These are phyloP conservation scores for Nyctibius grandis DNA, from an alignment of 2,797 vertebrate species.

Conservation along the genomic window DNA sequence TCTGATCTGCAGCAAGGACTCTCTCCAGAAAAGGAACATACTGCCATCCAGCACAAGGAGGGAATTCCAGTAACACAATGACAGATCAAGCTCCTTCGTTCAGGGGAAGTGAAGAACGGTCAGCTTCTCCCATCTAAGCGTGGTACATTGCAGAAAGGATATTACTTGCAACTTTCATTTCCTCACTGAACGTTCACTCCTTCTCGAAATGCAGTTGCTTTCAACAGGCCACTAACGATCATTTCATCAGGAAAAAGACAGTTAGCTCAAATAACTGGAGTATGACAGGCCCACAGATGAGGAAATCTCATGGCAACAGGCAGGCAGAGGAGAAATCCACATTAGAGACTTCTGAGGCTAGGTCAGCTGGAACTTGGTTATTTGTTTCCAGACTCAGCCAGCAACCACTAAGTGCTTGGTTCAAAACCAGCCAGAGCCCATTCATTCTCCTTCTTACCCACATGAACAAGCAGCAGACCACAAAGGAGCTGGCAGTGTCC, in stretches of 20 bases:
- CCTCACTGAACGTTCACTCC: background rate
- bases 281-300: background rate
- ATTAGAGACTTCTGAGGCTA: background rate
- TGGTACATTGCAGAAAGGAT: background rate
- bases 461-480: background rate
- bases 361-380: background rate
- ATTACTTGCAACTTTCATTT: background rate
- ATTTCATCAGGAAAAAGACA: background rate
- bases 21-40: background rate
- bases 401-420: background rate
- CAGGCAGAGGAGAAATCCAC: background rate
- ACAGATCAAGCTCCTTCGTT: background rate
- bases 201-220: background rate
- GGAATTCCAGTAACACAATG: background rate
- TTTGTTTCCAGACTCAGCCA: background rate
- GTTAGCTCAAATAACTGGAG: background rate
- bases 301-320: background rate
- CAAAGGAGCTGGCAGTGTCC: background rate
- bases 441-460: background rate
- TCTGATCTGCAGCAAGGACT: background rate
- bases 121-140: background rate
- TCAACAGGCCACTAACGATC: background rate
- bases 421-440: background rate
- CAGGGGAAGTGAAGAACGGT: background rate
- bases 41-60: background rate